These are phyloP conservation scores for Paraescarpia echinospica DNA, from an alignment of 1,140 invertebrate species.

Conservation along the genomic window DNA sequence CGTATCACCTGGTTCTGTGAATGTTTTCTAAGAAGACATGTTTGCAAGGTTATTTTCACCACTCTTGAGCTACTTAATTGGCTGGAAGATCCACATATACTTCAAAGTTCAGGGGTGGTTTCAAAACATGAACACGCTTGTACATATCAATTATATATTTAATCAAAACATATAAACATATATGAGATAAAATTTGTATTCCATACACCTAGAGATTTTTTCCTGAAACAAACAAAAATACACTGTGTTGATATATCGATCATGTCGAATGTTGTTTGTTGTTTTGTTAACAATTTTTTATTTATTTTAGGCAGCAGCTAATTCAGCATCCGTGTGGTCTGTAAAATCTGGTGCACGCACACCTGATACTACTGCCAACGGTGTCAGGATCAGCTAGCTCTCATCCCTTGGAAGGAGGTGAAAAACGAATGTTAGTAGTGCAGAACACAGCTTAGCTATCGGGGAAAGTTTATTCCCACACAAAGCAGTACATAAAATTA, in stretches of 20 bases:
- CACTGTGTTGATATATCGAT: background rate
- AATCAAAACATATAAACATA: background rate
- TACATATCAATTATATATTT: background rate
- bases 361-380: no score
- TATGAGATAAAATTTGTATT: background rate
- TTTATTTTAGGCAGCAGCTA: no score
- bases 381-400: no score
- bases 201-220: background rate
- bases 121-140: background rate
- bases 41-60: background rate
- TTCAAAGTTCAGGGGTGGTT: no score
- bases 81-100: background rate
- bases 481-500: no score
- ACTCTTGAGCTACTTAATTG: background rate
- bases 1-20: background rate
- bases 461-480: no score
- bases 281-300: no score
- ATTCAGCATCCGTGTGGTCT: no score
- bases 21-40: background rate
- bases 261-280: background rate
- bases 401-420: no score
- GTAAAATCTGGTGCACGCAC: no score
- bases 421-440: no score
- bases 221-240: background rate
- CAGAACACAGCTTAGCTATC: no score